Evolutionary conservation across 2,113 vertebrate species (phyloP).

Genomic region (Platycercus adscitus): DNA sequence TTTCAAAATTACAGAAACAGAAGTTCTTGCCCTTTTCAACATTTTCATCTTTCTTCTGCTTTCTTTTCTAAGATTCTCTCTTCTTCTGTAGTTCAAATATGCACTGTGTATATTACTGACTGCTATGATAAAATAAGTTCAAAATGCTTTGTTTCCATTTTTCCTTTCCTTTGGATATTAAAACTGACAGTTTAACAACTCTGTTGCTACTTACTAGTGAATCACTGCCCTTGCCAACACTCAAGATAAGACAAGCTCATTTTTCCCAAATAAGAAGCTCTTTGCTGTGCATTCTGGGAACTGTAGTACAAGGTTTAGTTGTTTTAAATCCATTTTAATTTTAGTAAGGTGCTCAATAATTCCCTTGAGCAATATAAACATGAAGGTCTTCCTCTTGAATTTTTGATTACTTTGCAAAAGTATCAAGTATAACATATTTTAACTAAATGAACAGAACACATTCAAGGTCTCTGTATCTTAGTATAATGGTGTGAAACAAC

Average conservation of each 20-base stretch:
- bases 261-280: conserved; percentile 27
- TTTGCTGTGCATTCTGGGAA: conserved; percentile 13
- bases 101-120: conserved; percentile 15
- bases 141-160: conserved; percentile 49
- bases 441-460: background rate
- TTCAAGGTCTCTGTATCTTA: background rate
- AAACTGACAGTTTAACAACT: conserved; percentile 70
- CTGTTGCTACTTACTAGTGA: conserved; percentile 65
- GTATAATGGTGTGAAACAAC: background rate
- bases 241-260: conserved; percentile 68
- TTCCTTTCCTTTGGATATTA: conserved; percentile 64
- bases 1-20: conserved; percentile 52
- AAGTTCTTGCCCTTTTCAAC: conserved; percentile 29
- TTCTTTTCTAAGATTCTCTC: conserved; percentile 23
- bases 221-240: conserved; percentile 66
- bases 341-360: background rate
- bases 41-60: background rate
- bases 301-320: background rate
- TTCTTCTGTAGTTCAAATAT: conserved; percentile 34
- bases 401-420: background rate
- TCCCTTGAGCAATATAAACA: background rate
- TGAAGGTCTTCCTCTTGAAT: background rate
- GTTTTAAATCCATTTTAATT: background rate
- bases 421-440: background rate
- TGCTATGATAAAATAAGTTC: conserved; percentile 46